These are phyloP conservation scores for Choristoneura fumiferana DNA, from an alignment of 1,140 invertebrate genomes.

Conservation along the genomic window DNA sequence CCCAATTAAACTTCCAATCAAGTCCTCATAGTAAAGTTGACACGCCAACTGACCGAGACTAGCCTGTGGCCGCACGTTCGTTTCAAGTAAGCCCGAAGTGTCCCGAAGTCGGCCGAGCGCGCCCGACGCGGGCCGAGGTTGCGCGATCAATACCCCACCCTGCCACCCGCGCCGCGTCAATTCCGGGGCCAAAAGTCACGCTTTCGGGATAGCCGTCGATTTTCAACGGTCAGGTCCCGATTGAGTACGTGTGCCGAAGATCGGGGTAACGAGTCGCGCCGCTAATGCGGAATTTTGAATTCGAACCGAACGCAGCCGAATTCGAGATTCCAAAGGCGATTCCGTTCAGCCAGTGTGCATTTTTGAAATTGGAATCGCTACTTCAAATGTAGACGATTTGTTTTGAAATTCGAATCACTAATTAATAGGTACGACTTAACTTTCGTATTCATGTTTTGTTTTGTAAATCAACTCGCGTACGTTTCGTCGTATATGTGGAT, in stretches of 20 bases:
- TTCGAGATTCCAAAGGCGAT: slow-evolving; percentile 13
- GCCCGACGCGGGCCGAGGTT: slow-evolving; percentile 39
- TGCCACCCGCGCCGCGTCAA: slow-evolving; percentile 55
- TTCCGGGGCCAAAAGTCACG: slow-evolving; percentile 71
- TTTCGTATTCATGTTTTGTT: too few species aligned
- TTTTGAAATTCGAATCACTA: too few species aligned
- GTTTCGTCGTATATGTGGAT: too few species aligned
- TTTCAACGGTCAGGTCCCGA: slow-evolving; percentile 55
- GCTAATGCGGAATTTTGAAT: slow-evolving; percentile 33
- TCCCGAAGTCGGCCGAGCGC: slow-evolving; percentile 32
- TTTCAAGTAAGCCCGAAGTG: slow-evolving; percentile 55
- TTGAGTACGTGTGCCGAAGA: slow-evolving; percentile 44
- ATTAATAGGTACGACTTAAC: too few species aligned
- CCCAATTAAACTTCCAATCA: slow-evolving; percentile 66
- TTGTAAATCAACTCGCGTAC: too few species aligned
- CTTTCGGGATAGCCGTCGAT: slow-evolving; percentile 62
- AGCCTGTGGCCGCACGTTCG: slow-evolving; percentile 36
- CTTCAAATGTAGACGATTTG: too few species aligned
- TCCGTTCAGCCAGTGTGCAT: too few species aligned
- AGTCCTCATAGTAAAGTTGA: slow-evolving; percentile 56
- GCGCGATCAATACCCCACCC: slow-evolving; percentile 66
- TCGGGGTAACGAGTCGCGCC: slow-evolving; percentile 22
- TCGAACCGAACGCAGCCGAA: slow-evolving; percentile 2
- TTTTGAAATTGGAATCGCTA: too few species aligned
- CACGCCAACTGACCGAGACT: slow-evolving; percentile 56